Evolutionary conservation across 2,888 invertebrate species (phyloP).

Genomic region (Chydorus sphaericus): DNA sequence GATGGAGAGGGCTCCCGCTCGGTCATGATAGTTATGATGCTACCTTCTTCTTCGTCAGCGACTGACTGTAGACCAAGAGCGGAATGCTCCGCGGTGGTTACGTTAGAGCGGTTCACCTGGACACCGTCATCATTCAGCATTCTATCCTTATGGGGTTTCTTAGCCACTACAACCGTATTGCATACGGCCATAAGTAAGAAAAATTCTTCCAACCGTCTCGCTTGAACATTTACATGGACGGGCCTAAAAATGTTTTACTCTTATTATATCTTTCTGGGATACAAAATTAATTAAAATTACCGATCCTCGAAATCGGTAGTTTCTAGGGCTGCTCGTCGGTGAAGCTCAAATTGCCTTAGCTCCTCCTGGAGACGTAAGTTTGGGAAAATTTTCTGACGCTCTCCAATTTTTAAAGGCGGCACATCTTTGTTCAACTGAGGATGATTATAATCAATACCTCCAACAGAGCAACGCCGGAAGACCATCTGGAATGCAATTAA

Average conservation of each 20-base stretch:
- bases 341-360: slow-evolving; percentile 24
- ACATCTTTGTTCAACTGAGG: slow-evolving; percentile 47
- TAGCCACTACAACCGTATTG: slow-evolving; percentile 90
- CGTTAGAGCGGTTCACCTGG: background rate
- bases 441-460: slow-evolving; percentile 78
- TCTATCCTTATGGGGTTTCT: slow-evolving; percentile 51
- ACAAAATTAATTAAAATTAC: no score
- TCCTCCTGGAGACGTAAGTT: slow-evolving; percentile 40
- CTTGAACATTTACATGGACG: slow-evolving; percentile 32
- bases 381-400: slow-evolving; percentile 27
- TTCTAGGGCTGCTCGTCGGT: slow-evolving; percentile 18
- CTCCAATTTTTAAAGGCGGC: background rate
- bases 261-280: no score
- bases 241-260: slow-evolving; percentile 5
- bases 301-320: slow-evolving; percentile 17
- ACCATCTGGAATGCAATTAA: no score
- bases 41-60: background rate
- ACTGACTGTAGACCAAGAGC: background rate
- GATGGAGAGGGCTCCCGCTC: slow-evolving; percentile 6
- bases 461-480: slow-evolving; percentile 77
- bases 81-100: background rate
- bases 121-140: slow-evolving; percentile 8
- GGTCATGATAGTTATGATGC: background rate
- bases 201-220: slow-evolving; percentile 70
- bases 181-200: slow-evolving; percentile 81